Conservation (phyloP, 2,888 invertebrate genomes). For the Drosophila merina region DNA sequence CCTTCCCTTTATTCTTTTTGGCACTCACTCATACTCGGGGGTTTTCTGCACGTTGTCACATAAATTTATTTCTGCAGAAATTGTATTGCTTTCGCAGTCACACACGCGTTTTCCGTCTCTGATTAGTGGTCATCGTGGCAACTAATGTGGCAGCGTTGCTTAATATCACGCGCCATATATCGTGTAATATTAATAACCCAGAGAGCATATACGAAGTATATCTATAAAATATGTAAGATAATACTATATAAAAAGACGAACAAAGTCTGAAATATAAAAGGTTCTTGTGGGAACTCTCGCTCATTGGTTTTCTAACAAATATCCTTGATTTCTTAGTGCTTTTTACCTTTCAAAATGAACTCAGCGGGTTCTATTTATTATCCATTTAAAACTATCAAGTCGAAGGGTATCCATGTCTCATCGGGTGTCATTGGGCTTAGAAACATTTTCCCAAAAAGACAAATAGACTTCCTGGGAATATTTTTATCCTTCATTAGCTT, state of each 20-base stretch:
- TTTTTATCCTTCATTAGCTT: too few relatives aligned
- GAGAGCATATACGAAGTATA: not conserved
- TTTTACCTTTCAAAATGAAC: too few relatives aligned
- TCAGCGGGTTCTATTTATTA: too few relatives aligned
- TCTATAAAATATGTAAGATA: not conserved
- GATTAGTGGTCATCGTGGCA: slow-evolving; percentile 59
- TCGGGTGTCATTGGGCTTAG: too few relatives aligned
- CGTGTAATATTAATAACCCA: slow-evolving; percentile 48
- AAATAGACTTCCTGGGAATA: too few relatives aligned
- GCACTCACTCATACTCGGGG: not conserved
- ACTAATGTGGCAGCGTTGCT: slow-evolving; percentile 60
- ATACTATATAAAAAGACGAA: not conserved
- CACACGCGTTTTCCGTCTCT: slow-evolving; percentile 28
- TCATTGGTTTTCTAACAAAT: too few relatives aligned
- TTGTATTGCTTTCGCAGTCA: not conserved
- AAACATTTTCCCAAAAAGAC: too few relatives aligned
- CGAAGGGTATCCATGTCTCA: too few relatives aligned
- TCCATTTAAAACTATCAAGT: too few relatives aligned
- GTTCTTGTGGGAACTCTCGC: not conserved
- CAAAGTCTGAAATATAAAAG: slow-evolving; percentile 1
- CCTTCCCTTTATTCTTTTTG: slow-evolving; percentile 20
- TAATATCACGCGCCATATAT: slow-evolving; percentile 69
- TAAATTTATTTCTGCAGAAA: slow-evolving; percentile 57
- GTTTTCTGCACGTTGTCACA: slow-evolving; percentile 66
- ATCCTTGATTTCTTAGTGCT: too few relatives aligned